A percentile compares a stretch with the other conserved stretches of the same genome.
phyloP scores from a whole-genome alignment of 2,888 invertebrate species.

The Torymus aiolomorphi region DNA sequence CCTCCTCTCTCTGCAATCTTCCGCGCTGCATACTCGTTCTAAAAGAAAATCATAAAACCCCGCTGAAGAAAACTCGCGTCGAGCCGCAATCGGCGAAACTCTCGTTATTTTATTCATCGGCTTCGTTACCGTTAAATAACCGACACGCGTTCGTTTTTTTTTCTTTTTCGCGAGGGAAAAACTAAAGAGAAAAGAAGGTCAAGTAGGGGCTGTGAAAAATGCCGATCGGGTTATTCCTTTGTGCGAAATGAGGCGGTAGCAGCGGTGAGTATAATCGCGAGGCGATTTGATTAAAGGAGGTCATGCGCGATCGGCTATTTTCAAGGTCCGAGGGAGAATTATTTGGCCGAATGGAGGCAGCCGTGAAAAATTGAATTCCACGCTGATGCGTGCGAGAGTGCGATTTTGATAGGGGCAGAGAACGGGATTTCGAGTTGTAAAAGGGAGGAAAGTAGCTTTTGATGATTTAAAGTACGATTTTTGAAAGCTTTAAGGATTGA shows the following conservation, averaged over 20 bases:
- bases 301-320: constrained; percentile 24
- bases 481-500: no score
- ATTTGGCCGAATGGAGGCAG: neutral
- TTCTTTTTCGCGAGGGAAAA: no score
- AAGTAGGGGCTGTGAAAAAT: constrained; percentile 13
- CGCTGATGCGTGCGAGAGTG: neutral
- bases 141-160: no score
- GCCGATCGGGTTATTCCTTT: constrained; percentile 35
- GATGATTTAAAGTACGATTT: no score
- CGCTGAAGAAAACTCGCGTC: no score
- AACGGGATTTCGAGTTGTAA: neutral
- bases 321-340: constrained; percentile 1
- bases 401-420: no score
- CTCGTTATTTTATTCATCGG: no score
- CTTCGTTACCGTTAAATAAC: no score
- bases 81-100: no score
- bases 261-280: constrained; percentile 30
- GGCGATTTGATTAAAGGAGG: constrained; percentile 36
- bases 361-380: constrained; percentile 19
- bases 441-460: neutral
- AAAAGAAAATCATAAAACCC: no score
- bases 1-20: no score
- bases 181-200: constrained; percentile 29
- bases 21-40: no score
- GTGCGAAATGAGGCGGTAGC: constrained; percentile 25